A percentile compares a stretch with the other conserved stretches of the same genome.
Evolutionary conservation across 2,888 invertebrate species (phyloP).

Genomic region (Machimus rusticus): DNA sequence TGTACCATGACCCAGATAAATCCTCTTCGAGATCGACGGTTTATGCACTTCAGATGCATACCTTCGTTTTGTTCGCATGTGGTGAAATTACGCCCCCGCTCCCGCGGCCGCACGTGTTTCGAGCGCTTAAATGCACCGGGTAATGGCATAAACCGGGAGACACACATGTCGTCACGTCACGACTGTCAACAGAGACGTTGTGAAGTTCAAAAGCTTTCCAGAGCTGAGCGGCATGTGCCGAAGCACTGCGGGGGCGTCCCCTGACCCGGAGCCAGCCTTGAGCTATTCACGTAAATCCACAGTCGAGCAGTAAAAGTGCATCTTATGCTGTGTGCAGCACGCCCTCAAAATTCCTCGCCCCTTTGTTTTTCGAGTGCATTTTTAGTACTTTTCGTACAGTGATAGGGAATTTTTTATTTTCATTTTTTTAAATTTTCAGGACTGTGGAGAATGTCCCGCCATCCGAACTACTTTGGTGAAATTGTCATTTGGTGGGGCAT

Average conservation of each 20-base stretch:
- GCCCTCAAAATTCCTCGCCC: not conserved
- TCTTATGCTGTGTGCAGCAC: constrained; percentile 26
- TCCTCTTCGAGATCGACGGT: constrained; percentile 20
- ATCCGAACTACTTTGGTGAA: constrained; percentile 96
- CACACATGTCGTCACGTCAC: not conserved
- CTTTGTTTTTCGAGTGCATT: constrained; percentile 18
- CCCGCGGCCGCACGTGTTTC: not conserved
- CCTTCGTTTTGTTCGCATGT: not conserved
- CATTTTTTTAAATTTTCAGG: constrained; percentile 61
- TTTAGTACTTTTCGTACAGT: not conserved
- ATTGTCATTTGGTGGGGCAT: constrained; percentile 94
- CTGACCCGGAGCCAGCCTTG: constrained; percentile 11
- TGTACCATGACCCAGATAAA: constrained; percentile 26
- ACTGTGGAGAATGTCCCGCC: constrained; percentile 86
- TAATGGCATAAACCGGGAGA: not conserved
- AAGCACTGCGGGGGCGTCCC: not conserved
- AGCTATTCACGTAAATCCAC: constrained; percentile 2
- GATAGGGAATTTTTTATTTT: constrained; percentile 12
- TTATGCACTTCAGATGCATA: constrained; percentile 17
- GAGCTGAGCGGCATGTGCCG: not conserved
- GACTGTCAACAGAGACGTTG: not conserved
- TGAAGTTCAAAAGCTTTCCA: constrained; percentile 1
- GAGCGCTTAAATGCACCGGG: not conserved
- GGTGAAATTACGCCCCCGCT: not conserved
- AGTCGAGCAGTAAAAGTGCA: constrained; percentile 14